Percentiles rank a stretch among this genome's conserved stretches.
These are phyloP conservation scores for Oryzias melastigma DNA, from an alignment of 2,113 vertebrate genomes.

Conservation along the genomic window DNA sequence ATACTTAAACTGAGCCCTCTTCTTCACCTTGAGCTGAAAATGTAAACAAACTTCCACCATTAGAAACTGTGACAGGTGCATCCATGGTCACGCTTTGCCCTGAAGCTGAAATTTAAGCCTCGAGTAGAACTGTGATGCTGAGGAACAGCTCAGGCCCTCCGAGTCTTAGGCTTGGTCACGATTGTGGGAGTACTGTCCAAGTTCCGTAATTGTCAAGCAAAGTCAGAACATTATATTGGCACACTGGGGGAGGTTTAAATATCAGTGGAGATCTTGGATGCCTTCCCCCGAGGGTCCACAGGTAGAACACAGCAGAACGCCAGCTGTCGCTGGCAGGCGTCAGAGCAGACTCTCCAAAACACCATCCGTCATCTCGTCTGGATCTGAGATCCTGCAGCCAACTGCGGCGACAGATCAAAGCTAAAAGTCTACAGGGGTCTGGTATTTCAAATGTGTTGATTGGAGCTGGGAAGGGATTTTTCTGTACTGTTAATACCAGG, in stretches of 20 bases:
- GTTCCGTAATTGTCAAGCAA: slow-evolving; percentile 52
- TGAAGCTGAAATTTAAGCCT: slow-evolving; percentile 56
- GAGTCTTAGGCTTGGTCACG: slow-evolving; percentile 18
- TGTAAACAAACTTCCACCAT: slow-evolving; percentile 19
- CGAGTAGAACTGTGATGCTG: slow-evolving; percentile 40
- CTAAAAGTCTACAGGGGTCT: neutral
- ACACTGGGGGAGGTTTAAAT: slow-evolving; percentile 52
- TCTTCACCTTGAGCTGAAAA: too few species aligned
- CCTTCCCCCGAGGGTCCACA: slow-evolving; percentile 52
- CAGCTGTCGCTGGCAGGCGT: slow-evolving; percentile 53
- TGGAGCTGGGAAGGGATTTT: neutral
- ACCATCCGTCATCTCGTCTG: slow-evolving; percentile 54
- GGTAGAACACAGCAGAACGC: slow-evolving; percentile 57
- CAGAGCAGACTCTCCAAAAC: slow-evolving; percentile 44
- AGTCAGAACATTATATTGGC: slow-evolving; percentile 34
- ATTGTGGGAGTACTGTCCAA: slow-evolving; percentile 40
- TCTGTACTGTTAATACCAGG: neutral
- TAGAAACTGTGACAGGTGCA: slow-evolving; percentile 57
- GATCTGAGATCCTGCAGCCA: slow-evolving; percentile 15
- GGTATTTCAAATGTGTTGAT: slow-evolving; percentile 14
- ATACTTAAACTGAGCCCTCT: too few species aligned
- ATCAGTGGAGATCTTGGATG: slow-evolving; percentile 48
- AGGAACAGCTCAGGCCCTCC: slow-evolving; percentile 16
- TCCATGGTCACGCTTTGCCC: slow-evolving; percentile 22
- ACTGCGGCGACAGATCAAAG: slow-evolving; percentile 14